Evolutionary conservation across 2,888 invertebrate genomes (phyloP), one percentile per base, ranked within the genome.

Genomic region (Octonoba sinensis): DNA sequence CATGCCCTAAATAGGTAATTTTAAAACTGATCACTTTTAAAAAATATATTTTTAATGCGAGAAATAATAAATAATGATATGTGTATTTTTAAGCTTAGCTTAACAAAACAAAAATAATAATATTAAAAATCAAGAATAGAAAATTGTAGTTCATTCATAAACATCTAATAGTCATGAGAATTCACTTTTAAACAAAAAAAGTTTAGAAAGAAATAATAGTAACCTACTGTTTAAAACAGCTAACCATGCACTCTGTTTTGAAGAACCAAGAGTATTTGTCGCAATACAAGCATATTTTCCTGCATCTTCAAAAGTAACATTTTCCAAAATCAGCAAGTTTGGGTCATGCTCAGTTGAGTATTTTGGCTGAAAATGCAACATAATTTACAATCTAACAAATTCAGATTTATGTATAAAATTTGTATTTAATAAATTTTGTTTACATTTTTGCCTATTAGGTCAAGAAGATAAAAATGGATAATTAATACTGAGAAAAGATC

Each of bases 271-370:
- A 56, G 93, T 92, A 88, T 98, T 99, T 49, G 94, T 92, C 1
- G 95, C 97, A 0, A 97, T 91, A 88, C 99, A 99, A 0, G 96
- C 95, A 87, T 99, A 99, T 94, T 96, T 96, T 13, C 98, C 99
- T 88, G 96, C 95, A 87, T 97, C 93, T 36, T 93, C 93, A 85
- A 93, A 91, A 0, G 96, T 96, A 0, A 97, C 95, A 88, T 99
- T 98, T 85, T 91, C 90, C 62, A 99, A 90, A 59, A 92, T 92
- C 72, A 97, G 89, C 27, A 92, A 90, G 88, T 96, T 95, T 0
- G 94, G 93, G 86, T 89, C 88, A 51, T 85, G 85, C 18, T 88
- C 87, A 20, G 87, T 87, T 6, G 85, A 84, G 13, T 84, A 64
- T 12, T 59, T 72, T 18, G 74, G 75, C 82, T 82, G 24, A 16